These are phyloP conservation scores for Lepisosteus oculatus DNA, from an alignment of 2,113 vertebrate species.

Conservation along the genomic window DNA sequence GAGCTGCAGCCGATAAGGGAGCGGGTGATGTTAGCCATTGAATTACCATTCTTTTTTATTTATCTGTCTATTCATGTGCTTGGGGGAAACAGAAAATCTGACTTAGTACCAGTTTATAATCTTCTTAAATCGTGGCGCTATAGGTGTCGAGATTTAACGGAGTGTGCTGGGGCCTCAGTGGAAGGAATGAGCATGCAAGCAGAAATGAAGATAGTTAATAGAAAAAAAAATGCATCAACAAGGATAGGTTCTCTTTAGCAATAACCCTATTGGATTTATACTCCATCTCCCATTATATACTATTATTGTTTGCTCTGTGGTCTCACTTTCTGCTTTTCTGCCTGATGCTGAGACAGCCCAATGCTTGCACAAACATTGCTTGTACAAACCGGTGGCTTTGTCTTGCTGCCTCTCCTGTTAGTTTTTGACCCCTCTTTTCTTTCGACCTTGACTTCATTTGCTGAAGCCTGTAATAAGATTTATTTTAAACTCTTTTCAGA, in stretches of 20 bases:
- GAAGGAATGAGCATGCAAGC: not conserved
- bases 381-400: no score
- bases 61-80: not conserved
- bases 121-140: not conserved
- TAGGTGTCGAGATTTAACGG: not conserved
- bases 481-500: no score
- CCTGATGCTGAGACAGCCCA: not conserved
- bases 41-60: conserved; percentile 1
- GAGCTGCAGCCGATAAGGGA: not conserved
- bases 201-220: not conserved
- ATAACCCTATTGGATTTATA: not conserved
- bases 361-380: no score
- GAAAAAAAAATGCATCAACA: not conserved
- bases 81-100: not conserved
- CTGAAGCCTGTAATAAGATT: no score
- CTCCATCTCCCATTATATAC: not conserved
- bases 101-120: not conserved
- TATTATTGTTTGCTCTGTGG: not conserved
- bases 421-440: no score
- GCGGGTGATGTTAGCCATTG: not conserved
- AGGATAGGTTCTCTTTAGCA: not conserved
- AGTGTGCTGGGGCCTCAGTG: not conserved
- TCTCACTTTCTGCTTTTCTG: not conserved
- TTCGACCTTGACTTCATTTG: no score
- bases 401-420: no score